Base-by-base conservation (phyloP, 1,140 invertebrate species). In the Magallana angulata region DNA sequence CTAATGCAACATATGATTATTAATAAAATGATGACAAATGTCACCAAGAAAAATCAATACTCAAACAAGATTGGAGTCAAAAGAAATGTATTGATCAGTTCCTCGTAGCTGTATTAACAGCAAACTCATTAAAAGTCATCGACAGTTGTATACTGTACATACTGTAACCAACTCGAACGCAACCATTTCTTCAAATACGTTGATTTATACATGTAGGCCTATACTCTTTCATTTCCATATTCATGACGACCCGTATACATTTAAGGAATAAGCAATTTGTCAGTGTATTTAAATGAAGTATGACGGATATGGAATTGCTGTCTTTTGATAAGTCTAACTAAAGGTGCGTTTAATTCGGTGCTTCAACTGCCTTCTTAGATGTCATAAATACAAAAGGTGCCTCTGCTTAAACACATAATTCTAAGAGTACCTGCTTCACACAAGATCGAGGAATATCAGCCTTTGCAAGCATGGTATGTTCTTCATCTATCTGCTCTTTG, bases 271-370 rank as follows among this genome's bases (percentile, higher is more conserved):
- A 24, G 24, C 68, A 76, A 76, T 76, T 76, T 76, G 68, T 76
- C 68, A 76, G 68, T 12, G 24, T 76, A 9, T 76, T 76, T 76
- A 76, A 76, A 76, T 76, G 68, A 76, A 24, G 68, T 76, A 76
- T 76, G 24, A 76, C 68, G 68, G 68, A 18, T 76, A 71, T 71
- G 18, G 68, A 76, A 76, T 76, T 30, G 24, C 36, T 76, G 68
- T 76, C 68, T 76, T 48, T 24, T 76, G 68, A 76, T 76, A 76
- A 76, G 68, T 30, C 24, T 30, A 76, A 18, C 24, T 18, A 16
- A 12, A 12, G 68, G 68, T 12, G 68, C 68, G 68, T 76, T 76
- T 76, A 30, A 76, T 76, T 76, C 24, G 68, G 30, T 76, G 68
- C 68, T 24, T 30, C 18, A 76, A 76, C 36, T n/a, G 24, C 24